A percentile compares a stretch with the other conserved stretches of the same genome.
phyloP scores from a whole-genome alignment of 2,113 vertebrate genomes.

The Anoplopoma fimbria region DNA sequence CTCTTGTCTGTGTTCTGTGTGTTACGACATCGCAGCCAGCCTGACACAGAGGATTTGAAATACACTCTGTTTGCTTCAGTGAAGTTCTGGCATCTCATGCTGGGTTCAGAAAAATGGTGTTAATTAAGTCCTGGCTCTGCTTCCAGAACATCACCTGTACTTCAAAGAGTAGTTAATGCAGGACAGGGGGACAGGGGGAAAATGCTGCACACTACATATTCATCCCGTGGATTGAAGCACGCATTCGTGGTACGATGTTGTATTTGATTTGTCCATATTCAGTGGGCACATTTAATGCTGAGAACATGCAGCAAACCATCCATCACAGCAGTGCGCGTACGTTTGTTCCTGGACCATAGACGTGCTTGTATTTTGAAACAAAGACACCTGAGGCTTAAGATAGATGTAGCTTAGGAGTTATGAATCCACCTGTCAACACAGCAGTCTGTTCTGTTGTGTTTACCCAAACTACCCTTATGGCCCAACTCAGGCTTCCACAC shows the following conservation, averaged over 20 bases:
- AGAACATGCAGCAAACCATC: background rate
- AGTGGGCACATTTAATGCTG: constrained; percentile 8
- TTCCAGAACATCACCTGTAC: background rate
- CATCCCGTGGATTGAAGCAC: background rate
- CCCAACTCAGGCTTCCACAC: constrained; percentile 36
- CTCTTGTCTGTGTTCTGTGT: constrained; percentile 27
- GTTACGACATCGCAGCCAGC: constrained; percentile 9
- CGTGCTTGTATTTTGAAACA: constrained; percentile 15
- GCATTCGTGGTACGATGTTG: background rate
- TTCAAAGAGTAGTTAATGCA: background rate
- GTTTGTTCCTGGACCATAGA: background rate
- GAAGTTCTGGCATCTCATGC: constrained; percentile 12
- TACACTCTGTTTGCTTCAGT: constrained; percentile 7
- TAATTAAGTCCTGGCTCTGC: constrained; percentile 17
- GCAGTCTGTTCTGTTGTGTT: constrained; percentile 20
- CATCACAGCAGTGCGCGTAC: background rate
- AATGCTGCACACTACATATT: background rate
- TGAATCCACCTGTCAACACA: constrained; percentile 30
- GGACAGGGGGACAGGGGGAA: background rate
- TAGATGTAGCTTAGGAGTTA: constrained; percentile 4
- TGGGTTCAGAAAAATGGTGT: constrained; percentile 13
- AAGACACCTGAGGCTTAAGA: constrained; percentile 14
- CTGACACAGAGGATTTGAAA: constrained; percentile 34
- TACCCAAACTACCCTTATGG: constrained; percentile 14
- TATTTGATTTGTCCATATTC: background rate